A percentile compares a stretch with the other conserved stretches of the same genome.
Conservation (phyloP, 2,113 vertebrate genomes). For the Phoxinus phoxinus region DNA sequence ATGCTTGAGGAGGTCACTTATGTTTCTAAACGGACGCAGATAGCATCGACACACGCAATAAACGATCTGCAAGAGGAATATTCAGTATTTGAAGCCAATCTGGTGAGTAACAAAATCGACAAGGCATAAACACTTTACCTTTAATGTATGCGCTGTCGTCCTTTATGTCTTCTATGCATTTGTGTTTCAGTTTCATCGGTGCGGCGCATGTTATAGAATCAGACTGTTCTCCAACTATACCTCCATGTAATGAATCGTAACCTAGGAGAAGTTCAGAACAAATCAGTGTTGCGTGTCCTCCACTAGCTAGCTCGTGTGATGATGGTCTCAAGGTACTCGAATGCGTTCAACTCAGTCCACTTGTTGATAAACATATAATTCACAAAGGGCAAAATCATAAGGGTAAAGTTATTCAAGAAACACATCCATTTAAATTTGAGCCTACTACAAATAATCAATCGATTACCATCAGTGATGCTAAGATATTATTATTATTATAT, state of each 20-base stretch:
- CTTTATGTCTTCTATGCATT: neutral
- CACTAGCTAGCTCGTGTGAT: neutral
- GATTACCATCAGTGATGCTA: neutral
- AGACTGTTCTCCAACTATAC: neutral
- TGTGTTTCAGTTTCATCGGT: neutral
- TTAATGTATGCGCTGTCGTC: neutral
- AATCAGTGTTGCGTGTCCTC: neutral
- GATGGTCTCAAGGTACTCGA: neutral
- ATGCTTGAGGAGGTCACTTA: neutral
- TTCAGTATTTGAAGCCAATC: neutral
- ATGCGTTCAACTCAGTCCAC: neutral
- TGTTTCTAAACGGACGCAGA: slow-evolving; percentile 8
- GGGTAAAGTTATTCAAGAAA: neutral
- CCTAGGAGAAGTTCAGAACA: neutral
- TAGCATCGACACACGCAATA: neutral
- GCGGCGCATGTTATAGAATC: neutral
- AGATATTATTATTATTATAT: neutral
- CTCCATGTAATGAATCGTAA: neutral
- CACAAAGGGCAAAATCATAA: neutral
- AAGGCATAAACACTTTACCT: neutral
- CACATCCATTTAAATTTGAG: neutral
- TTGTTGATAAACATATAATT: neutral
- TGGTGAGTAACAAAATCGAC: slow-evolving; percentile 21
- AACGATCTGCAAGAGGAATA: neutral
- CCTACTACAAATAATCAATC: neutral